A percentile compares a stretch with the other conserved stretches of the same genome.
phyloP scores from a whole-genome alignment of 2,113 vertebrate genomes.

The Tragelaphus scriptus region DNA sequence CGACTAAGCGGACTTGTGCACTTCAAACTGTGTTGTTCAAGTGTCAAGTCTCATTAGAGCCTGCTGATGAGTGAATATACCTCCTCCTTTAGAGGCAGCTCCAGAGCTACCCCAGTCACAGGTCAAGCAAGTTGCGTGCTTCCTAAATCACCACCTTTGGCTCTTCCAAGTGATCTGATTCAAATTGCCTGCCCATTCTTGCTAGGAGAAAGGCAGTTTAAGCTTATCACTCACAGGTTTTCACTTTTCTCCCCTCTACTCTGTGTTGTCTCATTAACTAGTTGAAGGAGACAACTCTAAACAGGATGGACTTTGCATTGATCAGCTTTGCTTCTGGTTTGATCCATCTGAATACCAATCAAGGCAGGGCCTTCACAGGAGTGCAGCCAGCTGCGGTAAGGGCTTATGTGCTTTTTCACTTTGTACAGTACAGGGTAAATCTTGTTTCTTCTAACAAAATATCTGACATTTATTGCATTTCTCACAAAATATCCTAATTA shows the following conservation, averaged over 20 bases:
- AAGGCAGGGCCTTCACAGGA: neutral
- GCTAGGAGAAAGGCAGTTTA: neutral
- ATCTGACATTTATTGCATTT: conserved; percentile 7
- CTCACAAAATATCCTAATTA: neutral
- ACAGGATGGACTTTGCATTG: neutral
- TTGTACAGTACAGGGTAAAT: neutral
- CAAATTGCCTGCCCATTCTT: neutral
- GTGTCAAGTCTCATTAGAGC: neutral
- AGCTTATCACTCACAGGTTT: neutral
- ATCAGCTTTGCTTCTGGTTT: conserved; percentile 18
- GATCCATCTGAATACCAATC: neutral
- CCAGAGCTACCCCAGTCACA: neutral
- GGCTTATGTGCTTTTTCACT: neutral
- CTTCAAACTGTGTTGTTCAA: neutral
- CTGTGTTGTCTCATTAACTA: neutral
- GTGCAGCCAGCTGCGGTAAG: neutral
- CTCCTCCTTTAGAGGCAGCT: neutral
- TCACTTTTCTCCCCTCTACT: neutral
- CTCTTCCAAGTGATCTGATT: conserved; percentile 25
- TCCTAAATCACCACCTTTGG: neutral
- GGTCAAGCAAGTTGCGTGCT: neutral
- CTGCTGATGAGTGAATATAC: neutral
- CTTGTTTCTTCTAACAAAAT: conserved; percentile 23
- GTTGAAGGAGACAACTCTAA: neutral
- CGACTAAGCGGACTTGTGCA: rapidly evolving